These are phyloP conservation scores for Brachylomia viminalis DNA, from an alignment of 2,888 invertebrate species.

Conservation along the genomic window DNA sequence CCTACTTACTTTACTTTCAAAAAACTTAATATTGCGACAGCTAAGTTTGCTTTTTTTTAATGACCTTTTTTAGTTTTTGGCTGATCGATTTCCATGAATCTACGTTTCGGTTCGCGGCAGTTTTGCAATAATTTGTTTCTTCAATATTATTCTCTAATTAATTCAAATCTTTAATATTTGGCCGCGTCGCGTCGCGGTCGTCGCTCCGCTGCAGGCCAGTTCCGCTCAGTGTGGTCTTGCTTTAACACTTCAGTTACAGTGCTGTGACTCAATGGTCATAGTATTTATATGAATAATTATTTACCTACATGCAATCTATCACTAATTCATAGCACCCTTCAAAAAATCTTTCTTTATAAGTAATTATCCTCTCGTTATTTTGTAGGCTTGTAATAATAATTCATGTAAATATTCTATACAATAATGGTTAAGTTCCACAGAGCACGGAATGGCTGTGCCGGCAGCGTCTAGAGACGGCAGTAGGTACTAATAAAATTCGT, in stretches of 20 bases:
- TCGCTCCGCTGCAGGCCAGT: not conserved
- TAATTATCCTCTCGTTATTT: conserved; percentile 9
- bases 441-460: not conserved
- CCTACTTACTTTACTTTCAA: conserved; percentile 34
- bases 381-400: conserved; percentile 57
- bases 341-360: conserved; percentile 15
- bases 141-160: too few species aligned
- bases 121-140: not conserved
- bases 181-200: not conserved
- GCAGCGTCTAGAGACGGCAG: not conserved
- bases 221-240: conserved; percentile 12
- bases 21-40: conserved; percentile 30
- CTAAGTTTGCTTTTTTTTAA: conserved; percentile 9
- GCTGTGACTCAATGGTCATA: conserved; percentile 3
- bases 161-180: not conserved
- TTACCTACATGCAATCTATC: conserved; percentile 43
- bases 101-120: not conserved
- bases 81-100: conserved; percentile 33
- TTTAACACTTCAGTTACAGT: conserved; percentile 30
- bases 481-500: not conserved
- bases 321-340: conserved; percentile 60
- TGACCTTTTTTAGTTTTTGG: conserved; percentile 26
- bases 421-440: not conserved
- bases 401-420: conserved; percentile 35
- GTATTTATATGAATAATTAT: conserved; percentile 59